Evolutionary conservation across 2,888 invertebrate genomes (phyloP), one percentile per base, ranked within the genome.

Genomic region (Thelaira solivaga): DNA sequence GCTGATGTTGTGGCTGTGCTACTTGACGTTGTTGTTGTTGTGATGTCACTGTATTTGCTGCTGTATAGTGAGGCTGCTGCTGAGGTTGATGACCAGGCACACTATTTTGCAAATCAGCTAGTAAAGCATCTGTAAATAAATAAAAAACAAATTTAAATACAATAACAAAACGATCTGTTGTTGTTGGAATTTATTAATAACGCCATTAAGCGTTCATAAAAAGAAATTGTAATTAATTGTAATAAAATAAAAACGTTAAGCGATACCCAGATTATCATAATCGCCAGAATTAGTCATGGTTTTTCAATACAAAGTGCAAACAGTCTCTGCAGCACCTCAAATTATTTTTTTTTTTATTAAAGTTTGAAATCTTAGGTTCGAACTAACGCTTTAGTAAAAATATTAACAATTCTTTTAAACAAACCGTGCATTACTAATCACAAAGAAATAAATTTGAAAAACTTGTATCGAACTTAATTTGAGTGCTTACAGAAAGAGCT

Each of bases 91-190:
- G 79, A 74, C 92, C 91, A 59, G 96, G 94, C 82, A 97, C 95
- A 8, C 98, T 98, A 85, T 97, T 97, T 90, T 98, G 98, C 74
- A 98, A 92, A 88, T 98, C 98, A 74, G 97, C 97, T 86, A 98
- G 92, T 82, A 98, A 91, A 79, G 98, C 97, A 92, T 98, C 98
- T 98, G 92, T 11, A 45, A 78, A 68, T n/a, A 29, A 34, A 72
- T 26, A 45, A 24, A 36, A 20, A 73, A 57, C 26, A 8, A 1
- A 64, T 55, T 26, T 55, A 22, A 53, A 31, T 39, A 65, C 13
- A 43, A 41, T 20, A 43, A 45, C 71, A 65, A 80, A 1, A n/a
- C n/a, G n/a, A n/a, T 67, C 74, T 62, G 18, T 51, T 41, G 26
- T 55, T 71, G 11, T 26, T 41, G 36, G 6, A 59, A 67, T 68